Conservation (phyloP, 1,140 invertebrate genomes). For the Drosophila biarmipes region DNA sequence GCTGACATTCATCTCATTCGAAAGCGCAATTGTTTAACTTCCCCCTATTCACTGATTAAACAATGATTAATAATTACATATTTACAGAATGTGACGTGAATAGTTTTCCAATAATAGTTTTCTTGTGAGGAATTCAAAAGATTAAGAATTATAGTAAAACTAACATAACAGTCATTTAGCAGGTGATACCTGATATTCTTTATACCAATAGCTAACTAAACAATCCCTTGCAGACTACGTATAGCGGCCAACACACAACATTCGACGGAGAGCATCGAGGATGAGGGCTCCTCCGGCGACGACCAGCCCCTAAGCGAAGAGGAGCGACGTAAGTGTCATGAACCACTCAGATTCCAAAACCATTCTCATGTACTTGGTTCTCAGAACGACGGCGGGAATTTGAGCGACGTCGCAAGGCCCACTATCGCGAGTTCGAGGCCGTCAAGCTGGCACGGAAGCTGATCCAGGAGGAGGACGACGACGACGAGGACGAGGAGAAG, state of each 20-base stretch:
- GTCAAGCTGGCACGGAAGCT: slow-evolving; percentile 95
- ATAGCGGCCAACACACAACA: slow-evolving; percentile 83
- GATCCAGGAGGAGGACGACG: slow-evolving; percentile 95
- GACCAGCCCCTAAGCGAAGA: slow-evolving; percentile 88
- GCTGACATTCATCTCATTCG: neutral
- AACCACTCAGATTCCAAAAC: slow-evolving; percentile 9
- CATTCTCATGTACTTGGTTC: slow-evolving; percentile 54
- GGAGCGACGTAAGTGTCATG: slow-evolving; percentile 84
- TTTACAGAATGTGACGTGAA: neutral
- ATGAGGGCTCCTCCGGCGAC: slow-evolving; percentile 87
- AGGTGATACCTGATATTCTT: too few relatives aligned
- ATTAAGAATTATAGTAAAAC: neutral
- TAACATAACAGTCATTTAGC: neutral
- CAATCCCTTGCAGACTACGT: slow-evolving; percentile 79
- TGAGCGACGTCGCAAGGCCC: slow-evolving; percentile 96
- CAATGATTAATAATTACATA: neutral
- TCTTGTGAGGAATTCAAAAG: neutral
- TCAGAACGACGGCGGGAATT: slow-evolving; percentile 90
- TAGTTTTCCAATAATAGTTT: neutral
- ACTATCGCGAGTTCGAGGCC: slow-evolving; percentile 98
- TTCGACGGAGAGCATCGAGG: slow-evolving; percentile 86
- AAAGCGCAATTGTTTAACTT: slow-evolving; percentile 1
- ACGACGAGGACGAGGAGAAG: slow-evolving; percentile 88
- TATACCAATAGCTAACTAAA: neutral
- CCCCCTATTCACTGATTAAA: neutral